A percentile compares a stretch with the other conserved stretches of the same genome.
Conservation (phyloP, 2,888 invertebrate species). For the Polymixis lichenea region DNA sequence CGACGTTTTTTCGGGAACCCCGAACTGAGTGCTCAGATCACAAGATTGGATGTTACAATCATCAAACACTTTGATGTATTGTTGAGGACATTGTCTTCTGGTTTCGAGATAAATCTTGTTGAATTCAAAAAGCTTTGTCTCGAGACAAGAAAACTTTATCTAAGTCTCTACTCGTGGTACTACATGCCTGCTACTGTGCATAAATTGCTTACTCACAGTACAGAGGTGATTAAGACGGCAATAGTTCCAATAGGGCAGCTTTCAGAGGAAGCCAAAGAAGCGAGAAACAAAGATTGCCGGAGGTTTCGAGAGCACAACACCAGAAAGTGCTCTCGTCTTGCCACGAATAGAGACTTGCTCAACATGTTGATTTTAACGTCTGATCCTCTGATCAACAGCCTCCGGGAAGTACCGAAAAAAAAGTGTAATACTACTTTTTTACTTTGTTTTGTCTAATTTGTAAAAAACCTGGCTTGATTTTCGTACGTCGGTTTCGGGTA, state of each 20-base stretch:
- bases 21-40: slow-evolving; percentile 30
- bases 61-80: slow-evolving; percentile 22
- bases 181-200: slow-evolving; percentile 49
- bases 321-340: slow-evolving; percentile 22
- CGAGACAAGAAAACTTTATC: slow-evolving; percentile 12
- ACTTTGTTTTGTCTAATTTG: no score
- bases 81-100: slow-evolving; percentile 39
- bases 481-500: no score
- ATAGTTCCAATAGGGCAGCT: no score
- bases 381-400: no score
- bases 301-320: no score
- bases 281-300: no score
- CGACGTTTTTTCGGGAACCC: slow-evolving; percentile 33
- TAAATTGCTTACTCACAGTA: slow-evolving; percentile 40
- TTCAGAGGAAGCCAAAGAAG: no score
- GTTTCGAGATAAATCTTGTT: slow-evolving; percentile 37
- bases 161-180: neutral
- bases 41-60: slow-evolving; percentile 37
- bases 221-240: slow-evolving; percentile 32
- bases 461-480: no score
- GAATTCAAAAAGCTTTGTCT: slow-evolving; percentile 25
- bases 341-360: slow-evolving; percentile 47
- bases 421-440: no score
- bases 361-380: slow-evolving; percentile 27
- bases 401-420: no score